These are phyloP conservation scores for Lepidurus packardi DNA, from an alignment of 1,140 invertebrate genomes.

Conservation along the genomic window DNA sequence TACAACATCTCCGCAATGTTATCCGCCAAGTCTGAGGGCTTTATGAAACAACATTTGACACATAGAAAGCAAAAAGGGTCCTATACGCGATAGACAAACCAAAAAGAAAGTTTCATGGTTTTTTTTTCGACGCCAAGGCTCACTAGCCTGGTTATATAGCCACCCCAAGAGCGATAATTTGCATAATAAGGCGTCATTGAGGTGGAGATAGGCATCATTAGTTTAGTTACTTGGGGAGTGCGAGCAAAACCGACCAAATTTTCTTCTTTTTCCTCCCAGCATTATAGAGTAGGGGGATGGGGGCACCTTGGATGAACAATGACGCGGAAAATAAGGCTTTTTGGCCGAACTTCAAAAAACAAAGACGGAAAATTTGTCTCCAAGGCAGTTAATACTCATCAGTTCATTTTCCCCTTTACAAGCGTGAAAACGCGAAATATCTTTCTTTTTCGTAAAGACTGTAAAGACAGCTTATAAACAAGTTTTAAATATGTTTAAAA, in stretches of 20 bases:
- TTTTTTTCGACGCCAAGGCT: background rate
- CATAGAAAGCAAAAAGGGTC: background rate
- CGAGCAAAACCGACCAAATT: background rate
- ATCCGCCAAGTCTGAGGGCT: conserved; percentile 3
- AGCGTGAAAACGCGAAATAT: too few species aligned
- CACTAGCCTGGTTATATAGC: background rate
- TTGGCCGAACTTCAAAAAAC: background rate
- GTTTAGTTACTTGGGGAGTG: conserved; percentile 8
- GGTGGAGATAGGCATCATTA: conserved; percentile 15
- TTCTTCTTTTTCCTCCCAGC: background rate
- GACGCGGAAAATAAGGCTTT: background rate
- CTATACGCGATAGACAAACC: background rate
- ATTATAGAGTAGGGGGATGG: background rate
- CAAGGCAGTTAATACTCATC: too few species aligned
- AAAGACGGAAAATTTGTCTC: too few species aligned
- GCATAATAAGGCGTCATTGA: conserved; percentile 19
- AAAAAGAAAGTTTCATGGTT: background rate
- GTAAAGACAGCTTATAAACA: too few species aligned
- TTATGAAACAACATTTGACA: conserved; percentile 6
- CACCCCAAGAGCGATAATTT: conserved; percentile 18
- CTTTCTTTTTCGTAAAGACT: too few species aligned
- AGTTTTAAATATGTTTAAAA: too few species aligned
- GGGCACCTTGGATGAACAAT: background rate
- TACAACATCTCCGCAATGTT: background rate
- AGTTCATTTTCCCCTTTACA: too few species aligned